These are phyloP conservation scores for Scrobipalpa atriplicella DNA, from an alignment of 2,888 invertebrate species.

Conservation along the genomic window DNA sequence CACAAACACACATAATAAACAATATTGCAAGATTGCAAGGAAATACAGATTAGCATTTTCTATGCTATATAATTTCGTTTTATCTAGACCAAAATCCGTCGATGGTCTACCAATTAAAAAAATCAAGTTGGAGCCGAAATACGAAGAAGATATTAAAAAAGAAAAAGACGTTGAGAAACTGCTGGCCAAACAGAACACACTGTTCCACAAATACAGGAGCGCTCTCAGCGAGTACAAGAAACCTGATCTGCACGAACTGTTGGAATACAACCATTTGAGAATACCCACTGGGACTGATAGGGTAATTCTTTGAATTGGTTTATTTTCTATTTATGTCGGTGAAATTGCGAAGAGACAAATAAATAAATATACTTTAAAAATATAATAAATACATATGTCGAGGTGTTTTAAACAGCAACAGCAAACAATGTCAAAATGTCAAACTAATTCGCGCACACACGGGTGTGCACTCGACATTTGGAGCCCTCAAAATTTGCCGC, in stretches of 20 bases:
- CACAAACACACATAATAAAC: no score
- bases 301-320: constrained; percentile 67
- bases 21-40: no score
- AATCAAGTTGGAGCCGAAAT: constrained; percentile 85
- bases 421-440: no score
- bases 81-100: constrained; percentile 55
- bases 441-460: no score
- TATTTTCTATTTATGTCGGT: no score
- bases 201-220: constrained; percentile 64
- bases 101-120: constrained; percentile 87
- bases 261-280: constrained; percentile 88
- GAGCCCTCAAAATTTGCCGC: no score
- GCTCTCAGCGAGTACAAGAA: constrained; percentile 80
- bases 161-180: constrained; percentile 82
- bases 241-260: constrained; percentile 83
- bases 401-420: no score
- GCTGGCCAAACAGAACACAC: constrained; percentile 88
- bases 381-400: no score
- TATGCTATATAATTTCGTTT: neutral
- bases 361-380: neutral
- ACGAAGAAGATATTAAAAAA: constrained; percentile 72
- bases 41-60: neutral
- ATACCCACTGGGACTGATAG: constrained; percentile 85
- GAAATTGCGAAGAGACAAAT: no score
- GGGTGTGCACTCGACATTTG: no score